Evolutionary conservation across 2,888 invertebrate genomes (phyloP).

Genomic region (Apomyelois bistriatella): DNA sequence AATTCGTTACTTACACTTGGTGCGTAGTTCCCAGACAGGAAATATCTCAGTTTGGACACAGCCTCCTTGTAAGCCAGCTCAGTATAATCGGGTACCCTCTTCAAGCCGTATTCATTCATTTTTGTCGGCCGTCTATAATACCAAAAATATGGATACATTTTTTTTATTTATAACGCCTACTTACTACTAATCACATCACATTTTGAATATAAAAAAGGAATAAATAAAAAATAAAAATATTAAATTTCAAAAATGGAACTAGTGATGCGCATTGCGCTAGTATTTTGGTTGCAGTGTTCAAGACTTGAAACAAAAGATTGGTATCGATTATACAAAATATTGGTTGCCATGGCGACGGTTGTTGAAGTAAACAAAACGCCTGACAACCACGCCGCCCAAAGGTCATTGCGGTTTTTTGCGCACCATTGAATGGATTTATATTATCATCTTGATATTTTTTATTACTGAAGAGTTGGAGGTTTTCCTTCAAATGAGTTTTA

Average conservation of each 20-base stretch:
- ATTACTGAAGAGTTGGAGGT: not conserved
- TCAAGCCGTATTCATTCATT: conserved; percentile 72
- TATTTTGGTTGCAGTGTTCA: conserved; percentile 37
- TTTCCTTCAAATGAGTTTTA: not conserved
- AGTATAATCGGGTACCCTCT: conserved; percentile 87
- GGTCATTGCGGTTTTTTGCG: not conserved
- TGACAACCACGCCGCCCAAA: conserved; percentile 21
- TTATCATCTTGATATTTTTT: not conserved
- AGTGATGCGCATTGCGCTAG: conserved; percentile 61
- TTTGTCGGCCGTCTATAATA: conserved; percentile 67
- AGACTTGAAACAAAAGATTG: conserved; percentile 27
- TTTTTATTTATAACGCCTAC: conserved; percentile 16
- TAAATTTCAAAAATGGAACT: conserved; percentile 40
- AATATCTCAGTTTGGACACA: conserved; percentile 87
- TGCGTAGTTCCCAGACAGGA: conserved; percentile 87
- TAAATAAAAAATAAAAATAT: conserved; percentile 31
- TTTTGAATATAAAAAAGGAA: conserved; percentile 31
- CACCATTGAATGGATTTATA: not conserved
- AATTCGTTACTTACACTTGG: conserved; percentile 76
- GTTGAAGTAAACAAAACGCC: conserved; percentile 48
- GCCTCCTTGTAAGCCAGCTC: conserved; percentile 92
- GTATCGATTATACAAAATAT: conserved; percentile 58
- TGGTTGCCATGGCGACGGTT: conserved; percentile 54
- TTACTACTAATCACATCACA: conserved; percentile 26
- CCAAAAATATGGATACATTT: conserved; percentile 49